These are phyloP conservation scores for Oedothorax gibbosus DNA, from an alignment of 1,140 invertebrate genomes.

Conservation along the genomic window DNA sequence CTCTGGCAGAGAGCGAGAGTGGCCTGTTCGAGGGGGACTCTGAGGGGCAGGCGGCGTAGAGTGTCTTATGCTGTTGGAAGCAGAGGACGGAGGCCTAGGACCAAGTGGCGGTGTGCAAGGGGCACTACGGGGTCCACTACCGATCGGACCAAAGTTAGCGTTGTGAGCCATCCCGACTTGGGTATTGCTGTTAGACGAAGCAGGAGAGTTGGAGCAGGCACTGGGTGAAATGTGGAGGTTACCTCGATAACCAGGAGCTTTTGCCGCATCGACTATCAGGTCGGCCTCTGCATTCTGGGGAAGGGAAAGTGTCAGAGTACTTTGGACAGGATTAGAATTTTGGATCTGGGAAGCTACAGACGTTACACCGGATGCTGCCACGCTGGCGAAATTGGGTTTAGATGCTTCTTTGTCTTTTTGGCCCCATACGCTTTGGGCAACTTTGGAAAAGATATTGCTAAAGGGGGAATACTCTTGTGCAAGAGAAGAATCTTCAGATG, in stretches of 20 bases:
- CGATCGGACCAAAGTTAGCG: constrained; percentile 62
- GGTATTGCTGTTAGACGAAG: constrained; percentile 42
- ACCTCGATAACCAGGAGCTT: constrained; percentile 83
- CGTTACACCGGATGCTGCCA: constrained; percentile 74
- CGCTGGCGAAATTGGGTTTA: constrained; percentile 80
- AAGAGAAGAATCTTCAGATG: constrained; percentile 23
- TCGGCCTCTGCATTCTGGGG: constrained; percentile 59
- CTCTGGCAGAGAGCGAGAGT: constrained; percentile 53
- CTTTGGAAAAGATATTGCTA: constrained; percentile 78
- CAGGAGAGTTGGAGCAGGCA: constrained; percentile 63
- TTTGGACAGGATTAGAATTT: constrained; percentile 63
- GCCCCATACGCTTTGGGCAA: constrained; percentile 76
- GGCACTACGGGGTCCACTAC: constrained; percentile 63
- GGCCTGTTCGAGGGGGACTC: constrained; percentile 46
- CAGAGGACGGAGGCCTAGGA: constrained; percentile 54
- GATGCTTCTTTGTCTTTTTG: constrained; percentile 72
- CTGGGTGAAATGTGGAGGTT: constrained; percentile 75
- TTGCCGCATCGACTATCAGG: constrained; percentile 78
- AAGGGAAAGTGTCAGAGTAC: constrained; percentile 47
- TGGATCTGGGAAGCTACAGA: constrained; percentile 61
- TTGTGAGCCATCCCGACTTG: constrained; percentile 37
- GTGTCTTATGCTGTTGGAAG: constrained; percentile 5
- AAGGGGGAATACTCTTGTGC: constrained; percentile 81
- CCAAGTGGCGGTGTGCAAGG: constrained; percentile 64
- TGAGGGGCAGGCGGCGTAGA: constrained; percentile 50